Percentiles rank a stretch among this genome's conserved stretches.
Conservation (phyloP, 1,140 invertebrate genomes). For the Orchestia grillus region DNA sequence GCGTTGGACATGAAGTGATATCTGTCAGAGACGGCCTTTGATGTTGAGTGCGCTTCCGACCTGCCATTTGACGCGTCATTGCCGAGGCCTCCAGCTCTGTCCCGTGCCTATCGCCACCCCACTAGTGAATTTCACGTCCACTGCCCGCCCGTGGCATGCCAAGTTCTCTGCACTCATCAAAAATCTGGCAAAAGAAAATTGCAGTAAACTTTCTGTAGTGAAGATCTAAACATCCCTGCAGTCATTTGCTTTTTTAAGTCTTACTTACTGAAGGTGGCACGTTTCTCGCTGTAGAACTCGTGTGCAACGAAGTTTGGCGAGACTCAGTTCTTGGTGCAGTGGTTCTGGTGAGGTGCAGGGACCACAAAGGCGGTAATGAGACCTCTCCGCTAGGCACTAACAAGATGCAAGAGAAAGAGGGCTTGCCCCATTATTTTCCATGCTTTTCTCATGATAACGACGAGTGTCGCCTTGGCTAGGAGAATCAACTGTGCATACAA, state of each 20-base stretch:
- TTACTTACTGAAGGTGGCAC: background rate
- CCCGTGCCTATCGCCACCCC: background rate
- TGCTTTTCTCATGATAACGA: conserved; percentile 1
- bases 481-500: background rate
- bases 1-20: conserved; percentile 38
- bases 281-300: background rate
- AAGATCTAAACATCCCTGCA: background rate
- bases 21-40: conserved; percentile 9
- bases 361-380: background rate
- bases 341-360: background rate
- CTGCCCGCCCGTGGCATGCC: background rate
- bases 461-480: background rate
- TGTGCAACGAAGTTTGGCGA: background rate
- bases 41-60: conserved; percentile 37
- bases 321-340: background rate
- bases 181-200: background rate
- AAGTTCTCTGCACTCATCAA: background rate
- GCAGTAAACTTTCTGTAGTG: background rate
- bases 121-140: background rate
- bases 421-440: background rate
- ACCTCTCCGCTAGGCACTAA: background rate
- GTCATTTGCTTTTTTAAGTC: background rate
- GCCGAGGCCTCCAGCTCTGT: background rate
- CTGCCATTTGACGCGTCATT: conserved; percentile 35
- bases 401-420: background rate